Evolutionary conservation across 2,888 invertebrate species (phyloP), one percentile per base, ranked within the genome.

Genomic region (Cryptocephalus primarius): DNA sequence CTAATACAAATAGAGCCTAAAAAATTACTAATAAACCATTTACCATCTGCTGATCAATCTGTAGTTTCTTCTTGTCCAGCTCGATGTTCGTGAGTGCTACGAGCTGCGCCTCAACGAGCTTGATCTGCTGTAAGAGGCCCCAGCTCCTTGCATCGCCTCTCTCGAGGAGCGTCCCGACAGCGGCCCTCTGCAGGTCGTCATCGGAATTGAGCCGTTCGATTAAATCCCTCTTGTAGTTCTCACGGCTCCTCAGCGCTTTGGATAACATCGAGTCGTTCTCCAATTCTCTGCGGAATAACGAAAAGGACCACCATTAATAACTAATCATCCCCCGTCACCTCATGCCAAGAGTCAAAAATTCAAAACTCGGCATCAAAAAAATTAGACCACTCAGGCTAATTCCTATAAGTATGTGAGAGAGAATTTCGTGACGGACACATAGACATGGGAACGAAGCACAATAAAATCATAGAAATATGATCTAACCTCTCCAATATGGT

Each of bases 41-140:
- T 66, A 79, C 85, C 64, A 84, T 74, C 63, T 84, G 83, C 54
- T 81, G 80, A 54, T 76, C 71, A 47, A 83, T 75, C 60, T 82
- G 73, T 48, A 84, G 69, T 66, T 79, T 82, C 58, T 77, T 80
- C 58, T 79, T 79, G 55, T 85, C 82, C 59, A 87, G 74, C 70
- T 88, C 87, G 53, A 85, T 79, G 42, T 76, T 73, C 54, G 86
- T 86, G 31, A 88, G 73, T 47, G 77, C 77, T 13, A 83, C 83
- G 55, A 88, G 69, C 68, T 87, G 83, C 9, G 75, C 72, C 55
- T 86, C 84, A 39, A 87, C 83, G 48, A 85, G 69, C 56, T 78
- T 75, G 52, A 87, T 81, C 73, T 86, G 85, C 64, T 86, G 83
- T 55, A 83, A 76, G 31, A 87, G 72, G 57, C 84, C 82, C 85